Evolutionary conservation across 2,113 vertebrate species (phyloP).

Genomic region (Tragelaphus scriptus): DNA sequence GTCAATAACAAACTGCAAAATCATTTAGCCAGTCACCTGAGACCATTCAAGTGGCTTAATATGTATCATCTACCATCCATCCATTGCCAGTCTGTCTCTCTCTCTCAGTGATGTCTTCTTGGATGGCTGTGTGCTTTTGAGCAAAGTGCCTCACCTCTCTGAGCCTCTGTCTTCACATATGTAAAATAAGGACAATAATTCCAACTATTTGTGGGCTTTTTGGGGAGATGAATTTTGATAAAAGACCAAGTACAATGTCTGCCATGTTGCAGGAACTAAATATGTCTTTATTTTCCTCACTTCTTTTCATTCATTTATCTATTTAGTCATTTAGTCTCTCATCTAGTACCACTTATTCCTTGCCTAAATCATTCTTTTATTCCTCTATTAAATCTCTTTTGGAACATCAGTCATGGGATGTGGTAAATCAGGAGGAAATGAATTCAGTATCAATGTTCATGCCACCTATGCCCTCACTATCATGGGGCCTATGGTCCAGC

Average conservation of each 20-base stretch:
- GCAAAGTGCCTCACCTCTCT: neutral
- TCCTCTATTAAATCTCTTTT: neutral
- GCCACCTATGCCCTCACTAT: neutral
- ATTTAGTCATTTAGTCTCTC: neutral
- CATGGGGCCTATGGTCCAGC: too few relatives aligned
- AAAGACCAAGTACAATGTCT: neutral
- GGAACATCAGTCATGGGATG: neutral
- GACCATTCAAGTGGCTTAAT: neutral
- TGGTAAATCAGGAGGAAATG: neutral
- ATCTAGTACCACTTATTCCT: neutral
- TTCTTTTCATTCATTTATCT: neutral
- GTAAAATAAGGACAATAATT: slow-evolving; percentile 4
- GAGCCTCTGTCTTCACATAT: neutral
- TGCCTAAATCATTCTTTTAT: neutral
- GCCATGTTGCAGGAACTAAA: neutral
- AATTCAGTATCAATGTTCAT: neutral
- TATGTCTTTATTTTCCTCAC: neutral
- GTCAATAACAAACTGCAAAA: slow-evolving; percentile 43
- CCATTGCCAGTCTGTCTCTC: neutral
- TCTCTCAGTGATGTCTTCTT: neutral
- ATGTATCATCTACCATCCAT: neutral
- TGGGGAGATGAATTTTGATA: neutral
- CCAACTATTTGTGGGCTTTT: neutral
- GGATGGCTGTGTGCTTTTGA: neutral
- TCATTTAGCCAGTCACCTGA: slow-evolving; percentile 36